Evolutionary conservation across 2,113 vertebrate genomes (phyloP).

Genomic region (Chaenogobius annularis): DNA sequence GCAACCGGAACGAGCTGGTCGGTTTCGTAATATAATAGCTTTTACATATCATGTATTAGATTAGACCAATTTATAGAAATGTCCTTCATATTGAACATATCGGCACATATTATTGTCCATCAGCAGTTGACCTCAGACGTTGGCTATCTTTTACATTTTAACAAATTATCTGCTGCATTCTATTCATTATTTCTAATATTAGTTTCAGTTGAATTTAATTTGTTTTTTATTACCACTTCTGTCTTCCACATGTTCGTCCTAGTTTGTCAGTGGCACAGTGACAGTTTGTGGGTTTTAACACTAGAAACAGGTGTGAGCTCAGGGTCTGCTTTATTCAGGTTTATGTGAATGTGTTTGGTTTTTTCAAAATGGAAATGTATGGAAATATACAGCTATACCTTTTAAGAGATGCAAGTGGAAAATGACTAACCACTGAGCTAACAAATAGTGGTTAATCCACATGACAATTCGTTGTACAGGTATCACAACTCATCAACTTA

Average conservation of each 20-base stretch:
- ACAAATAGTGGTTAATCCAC: not conserved
- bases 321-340: not conserved
- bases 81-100: too few species aligned
- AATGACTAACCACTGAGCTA: not conserved
- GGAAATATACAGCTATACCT: slow-evolving; percentile 2
- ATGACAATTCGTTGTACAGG: too few species aligned
- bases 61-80: too few species aligned
- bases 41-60: too few species aligned
- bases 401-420: not conserved
- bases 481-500: too few species aligned
- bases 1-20: too few species aligned
- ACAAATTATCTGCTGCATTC: not conserved
- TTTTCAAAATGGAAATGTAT: slow-evolving; percentile 2
- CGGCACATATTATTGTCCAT: too few species aligned
- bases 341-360: not conserved
- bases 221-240: not conserved
- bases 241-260: not conserved
- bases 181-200: too few species aligned
- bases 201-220: too few species aligned
- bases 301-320: not conserved
- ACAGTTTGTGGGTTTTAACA: slow-evolving; percentile 2
- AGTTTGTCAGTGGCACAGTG: not conserved
- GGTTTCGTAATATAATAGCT: too few species aligned
- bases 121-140: too few species aligned
- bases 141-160: too few species aligned